Evolutionary conservation across 2,888 invertebrate species (phyloP), one percentile per base, ranked within the genome.

Genomic region (Harpalus rubripes): DNA sequence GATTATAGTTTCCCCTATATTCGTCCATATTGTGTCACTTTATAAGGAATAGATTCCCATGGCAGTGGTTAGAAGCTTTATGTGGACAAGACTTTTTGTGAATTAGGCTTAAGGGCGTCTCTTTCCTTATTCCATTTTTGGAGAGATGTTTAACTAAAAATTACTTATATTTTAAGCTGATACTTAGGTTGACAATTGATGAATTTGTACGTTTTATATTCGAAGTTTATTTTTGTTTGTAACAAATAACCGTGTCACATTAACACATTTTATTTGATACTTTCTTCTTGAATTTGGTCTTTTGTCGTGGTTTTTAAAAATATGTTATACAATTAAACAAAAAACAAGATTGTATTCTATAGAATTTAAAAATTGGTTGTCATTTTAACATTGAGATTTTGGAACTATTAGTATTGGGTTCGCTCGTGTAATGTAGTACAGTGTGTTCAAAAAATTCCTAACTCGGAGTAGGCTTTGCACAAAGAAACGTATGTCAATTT

Each of bases 161-260:
- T 86, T 85, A 85, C 74, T 86, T 85, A 65, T 81, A 85, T 87
- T 81, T 87, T 26, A 85, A 81, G 52, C 59, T 86, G 86, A 72
- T 81, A 85, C 12, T 58, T 26, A 79, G 72, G 85, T 86, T 85
- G 87, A 87, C 87, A 87, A 88, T 87, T 85, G 87, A 76, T 83
- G 83, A 84, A 85, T 87, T 87, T 88, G 87, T 87, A 87, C 87
- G 87, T 87, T 88, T 88, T 76, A 59, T 79, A 12, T 68, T 82
- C 22, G 68, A 56, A 78, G 81, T 82, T 87, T 87, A 87, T 86
- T 85, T 87, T 87, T 89, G 89, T 90, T 90, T 90, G 88, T 87
- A 82, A 87, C 88, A 90, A 90, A 90, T 89, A 89, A 87, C 87
- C 88, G 90, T 90, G 90, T 90, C 87, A 85, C 88, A 88, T 90